A percentile compares a stretch with the other conserved stretches of the same genome.
phyloP scores from a whole-genome alignment of 2,113 vertebrate genomes.

The Apteryx owenii region DNA sequence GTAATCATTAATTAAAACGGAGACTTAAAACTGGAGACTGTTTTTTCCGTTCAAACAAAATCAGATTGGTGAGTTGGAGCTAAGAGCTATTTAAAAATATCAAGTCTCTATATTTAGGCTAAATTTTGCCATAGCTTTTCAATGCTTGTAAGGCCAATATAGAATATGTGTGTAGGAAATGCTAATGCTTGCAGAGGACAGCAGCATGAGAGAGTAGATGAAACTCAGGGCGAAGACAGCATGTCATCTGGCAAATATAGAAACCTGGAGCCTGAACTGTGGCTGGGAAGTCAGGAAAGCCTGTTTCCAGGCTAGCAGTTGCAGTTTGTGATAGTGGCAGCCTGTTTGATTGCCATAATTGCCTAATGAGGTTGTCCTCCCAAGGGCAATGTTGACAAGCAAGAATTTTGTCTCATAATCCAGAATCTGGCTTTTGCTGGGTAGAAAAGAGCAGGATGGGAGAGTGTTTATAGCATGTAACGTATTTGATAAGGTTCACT shows the following conservation, averaged over 20 bases:
- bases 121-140: slow-evolving; percentile 54
- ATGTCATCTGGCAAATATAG: neutral
- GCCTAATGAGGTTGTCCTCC: slow-evolving; percentile 14
- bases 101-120: slow-evolving; percentile 53
- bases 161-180: slow-evolving; percentile 69
- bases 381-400: slow-evolving; percentile 38
- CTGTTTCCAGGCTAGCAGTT: neutral
- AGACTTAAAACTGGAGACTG: slow-evolving; percentile 46
- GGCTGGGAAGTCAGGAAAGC: neutral
- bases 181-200: slow-evolving; percentile 60
- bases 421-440: neutral
- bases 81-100: slow-evolving; percentile 62
- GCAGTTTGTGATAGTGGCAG: neutral
- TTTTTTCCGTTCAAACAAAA: slow-evolving; percentile 54
- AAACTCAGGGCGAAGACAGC: slow-evolving; percentile 30
- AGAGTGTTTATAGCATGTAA: neutral
- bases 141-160: slow-evolving; percentile 66
- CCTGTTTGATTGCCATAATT: neutral
- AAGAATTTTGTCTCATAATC: neutral
- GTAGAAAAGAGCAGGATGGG: neutral
- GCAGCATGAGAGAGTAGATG: slow-evolving; percentile 52
- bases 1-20: slow-evolving; percentile 68
- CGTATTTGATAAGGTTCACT: neutral
- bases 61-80: slow-evolving; percentile 16
- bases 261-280: slow-evolving; percentile 22